Base-by-base conservation (phyloP, 2,797 vertebrate genomes). In the Lophotriccus pileatus region DNA sequence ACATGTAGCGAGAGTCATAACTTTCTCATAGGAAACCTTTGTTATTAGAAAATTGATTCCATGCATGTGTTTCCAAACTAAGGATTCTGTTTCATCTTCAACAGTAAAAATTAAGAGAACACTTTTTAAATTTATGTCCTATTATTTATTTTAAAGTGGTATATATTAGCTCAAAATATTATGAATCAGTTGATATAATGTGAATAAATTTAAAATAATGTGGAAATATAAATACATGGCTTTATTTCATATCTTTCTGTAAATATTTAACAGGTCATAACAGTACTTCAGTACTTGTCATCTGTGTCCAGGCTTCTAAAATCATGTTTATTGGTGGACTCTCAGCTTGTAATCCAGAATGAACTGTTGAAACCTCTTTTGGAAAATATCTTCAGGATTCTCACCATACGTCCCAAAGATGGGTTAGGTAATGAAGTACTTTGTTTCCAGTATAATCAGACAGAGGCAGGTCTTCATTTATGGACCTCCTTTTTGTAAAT, bases 251-350 rank as follows among this genome's bases (percentile, higher is more conserved):
- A 13, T 63, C 4, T 93, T 82, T 82, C 43, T 8, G 17, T 19
- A 87, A 93, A 37, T 93, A 84, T 95, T 84, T 52, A 69, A 84
- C 87, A 99, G 99, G 97, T 98, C 41, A 89, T 98, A 88, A 97
- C 98, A 43, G 96, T 98, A 14, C 98, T 99, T 90, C 98, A 98
- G 41, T 99, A 98, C 96, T 80, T 99, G 76, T 98, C 98, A 30
- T 98, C 98, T 89, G 95, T 99, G 95, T 98, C 97, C 89, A 98
- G 96, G 93, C 98, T 99, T 78, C 96, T 99, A 70, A 98, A 98
- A 89, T 97, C 98, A 6, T 98, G 98, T 90, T 94, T 98, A 19
- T 68, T 97, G 37, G 94, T 98, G 62, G 98, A 98, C 53, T 95
- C 96, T 49, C 95, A 98, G 53, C 97, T 98, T 87, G 97, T 98